A percentile compares a stretch with the other conserved stretches of the same genome.
Conservation (phyloP, 1,140 invertebrate genomes). For the Condylostylus longicornis region DNA sequence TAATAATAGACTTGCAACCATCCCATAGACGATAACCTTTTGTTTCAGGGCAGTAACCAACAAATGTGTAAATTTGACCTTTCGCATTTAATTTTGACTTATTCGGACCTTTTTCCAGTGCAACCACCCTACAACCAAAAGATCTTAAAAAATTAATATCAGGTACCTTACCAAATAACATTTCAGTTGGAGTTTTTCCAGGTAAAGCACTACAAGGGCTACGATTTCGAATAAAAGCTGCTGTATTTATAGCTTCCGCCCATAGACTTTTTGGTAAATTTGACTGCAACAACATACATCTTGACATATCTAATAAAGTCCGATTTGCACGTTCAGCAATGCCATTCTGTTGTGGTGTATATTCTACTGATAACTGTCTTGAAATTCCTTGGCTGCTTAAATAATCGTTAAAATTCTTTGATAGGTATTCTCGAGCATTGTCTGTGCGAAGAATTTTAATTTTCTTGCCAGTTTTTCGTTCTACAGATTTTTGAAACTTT, state of each 20-base stretch:
- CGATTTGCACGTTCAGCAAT: constrained; percentile 1
- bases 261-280: neutral
- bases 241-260: neutral
- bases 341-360: neutral
- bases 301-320: neutral
- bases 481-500: no score
- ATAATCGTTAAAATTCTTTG: neutral
- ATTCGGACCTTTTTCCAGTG: neutral
- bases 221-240: neutral
- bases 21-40: neutral
- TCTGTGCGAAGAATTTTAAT: neutral
- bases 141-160: neutral
- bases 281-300: neutral
- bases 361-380: neutral
- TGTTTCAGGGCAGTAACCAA: neutral
- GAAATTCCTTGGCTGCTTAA: neutral
- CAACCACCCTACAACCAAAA: neutral
- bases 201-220: neutral
- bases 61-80: neutral
- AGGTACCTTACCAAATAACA: neutral
- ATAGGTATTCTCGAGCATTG: neutral
- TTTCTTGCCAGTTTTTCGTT: neutral
- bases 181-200: neutral
- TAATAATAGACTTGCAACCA: no score
- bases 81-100: neutral